Conservation (phyloP, 92 coral and sea anemone genomes). For the Muricea muricata region DNA sequence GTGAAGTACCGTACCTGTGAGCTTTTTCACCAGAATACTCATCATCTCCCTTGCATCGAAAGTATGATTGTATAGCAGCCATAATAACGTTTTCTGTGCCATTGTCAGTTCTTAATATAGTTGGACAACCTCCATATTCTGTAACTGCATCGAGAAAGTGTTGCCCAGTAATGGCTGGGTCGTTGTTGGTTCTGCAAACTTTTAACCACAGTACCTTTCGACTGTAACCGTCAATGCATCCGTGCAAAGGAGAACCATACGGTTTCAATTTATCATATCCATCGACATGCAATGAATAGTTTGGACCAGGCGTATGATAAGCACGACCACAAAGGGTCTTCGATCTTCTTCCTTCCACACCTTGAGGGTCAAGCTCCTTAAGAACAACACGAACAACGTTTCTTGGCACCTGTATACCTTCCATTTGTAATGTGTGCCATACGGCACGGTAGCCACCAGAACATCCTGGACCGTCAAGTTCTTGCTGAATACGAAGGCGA, state of each 20-base stretch:
- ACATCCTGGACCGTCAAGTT: constrained; percentile 8
- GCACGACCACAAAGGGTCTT: too few species aligned
- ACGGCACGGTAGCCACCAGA: constrained; percentile 6
- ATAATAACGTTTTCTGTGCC: constrained; percentile 32
- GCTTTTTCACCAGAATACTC: constrained; percentile 18
- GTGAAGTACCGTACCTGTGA: constrained; percentile 30
- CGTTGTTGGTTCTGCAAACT: constrained; percentile 37
- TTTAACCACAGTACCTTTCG: constrained; percentile 31
- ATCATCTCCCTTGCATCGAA: constrained; percentile 29
- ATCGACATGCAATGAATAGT: constrained; percentile 20
- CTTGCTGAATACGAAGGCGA: not conserved
- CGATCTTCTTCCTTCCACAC: too few species aligned
- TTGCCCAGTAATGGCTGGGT: constrained; percentile 31
- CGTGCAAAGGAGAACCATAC: constrained; percentile 23
- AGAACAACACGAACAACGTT: not conserved
- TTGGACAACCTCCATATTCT: constrained; percentile 41
- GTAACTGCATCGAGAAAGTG: constrained; percentile 10
- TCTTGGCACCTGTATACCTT: constrained; percentile 13
- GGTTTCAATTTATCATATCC: constrained; percentile 38
- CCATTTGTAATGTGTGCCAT: constrained; percentile 9
- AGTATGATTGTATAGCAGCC: constrained; percentile 33
- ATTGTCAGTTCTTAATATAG: constrained; percentile 19
- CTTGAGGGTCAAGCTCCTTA: too few species aligned
- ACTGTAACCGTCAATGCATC: constrained; percentile 32
- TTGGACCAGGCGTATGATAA: constrained; percentile 37